Evolutionary conservation across 2,797 vertebrate species (phyloP), one percentile per base, ranked within the genome.

Genomic region (Xyrichtys novacula): DNA sequence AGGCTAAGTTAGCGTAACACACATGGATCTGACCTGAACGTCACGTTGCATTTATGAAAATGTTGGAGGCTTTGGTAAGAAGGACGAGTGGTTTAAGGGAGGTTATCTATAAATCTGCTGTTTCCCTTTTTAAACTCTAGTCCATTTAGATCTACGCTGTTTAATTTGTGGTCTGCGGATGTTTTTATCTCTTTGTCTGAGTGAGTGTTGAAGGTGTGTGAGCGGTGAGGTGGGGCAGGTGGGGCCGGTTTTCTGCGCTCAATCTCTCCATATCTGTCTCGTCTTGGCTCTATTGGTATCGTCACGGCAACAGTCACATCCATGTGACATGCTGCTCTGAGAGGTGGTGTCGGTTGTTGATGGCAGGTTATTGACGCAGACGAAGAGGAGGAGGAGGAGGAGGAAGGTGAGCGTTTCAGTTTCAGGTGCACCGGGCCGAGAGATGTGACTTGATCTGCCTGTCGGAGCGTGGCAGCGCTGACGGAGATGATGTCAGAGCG

Each of bases 301-400:
- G 81, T 96, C 95, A 96, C 91, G 74, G 88, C 89, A 93, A 92
- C 93, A 95, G 95, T 95, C 95, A 96, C 91, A 95, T 96, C 92
- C 85, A 94, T 96, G 90, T 95, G 95, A 96, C 95, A 95, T 89
- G 74, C 89, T 82, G 85, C 80, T 86, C 78, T 88, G 91, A 93
- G 93, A 94, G 91, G 92, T 90, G 88, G 90, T 85, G 65, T 63
- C n/a, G 85, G 83, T 83, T 88, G 86, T 92, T 89, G 94, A 94
- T 93, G 95, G 93, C 88, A 93, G 92, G 77, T 93, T 88, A 91
- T 85, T 80, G 63, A 93, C 69, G 83, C 56, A 61, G 65, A 81
- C 71, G 25, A 78, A 55, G 52, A 71, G 61, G 53, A 52, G 52
- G 48, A 52, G 43, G 67, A 60, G 50, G 46, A 50, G 40, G 66